These are phyloP conservation scores for Labrus mixtus DNA, from an alignment of 2,113 vertebrate genomes.

Conservation along the genomic window DNA sequence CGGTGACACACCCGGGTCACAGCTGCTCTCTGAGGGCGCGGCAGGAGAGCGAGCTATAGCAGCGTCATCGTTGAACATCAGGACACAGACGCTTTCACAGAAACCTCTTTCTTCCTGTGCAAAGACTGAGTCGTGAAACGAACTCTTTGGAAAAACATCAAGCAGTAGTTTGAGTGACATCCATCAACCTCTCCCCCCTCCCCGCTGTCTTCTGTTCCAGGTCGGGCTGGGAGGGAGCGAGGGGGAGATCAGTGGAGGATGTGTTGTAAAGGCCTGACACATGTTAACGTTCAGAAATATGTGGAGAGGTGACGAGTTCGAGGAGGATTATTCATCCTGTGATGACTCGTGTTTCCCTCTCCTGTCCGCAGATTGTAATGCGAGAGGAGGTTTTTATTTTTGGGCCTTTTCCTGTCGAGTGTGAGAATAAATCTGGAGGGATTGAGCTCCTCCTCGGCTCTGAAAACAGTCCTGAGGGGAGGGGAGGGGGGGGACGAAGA, in stretches of 20 bases:
- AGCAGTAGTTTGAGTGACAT: neutral
- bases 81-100: too few relatives aligned
- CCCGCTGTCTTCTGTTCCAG: conserved; percentile 5
- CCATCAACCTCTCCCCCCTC: neutral
- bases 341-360: too few relatives aligned
- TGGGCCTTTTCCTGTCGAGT: neutral
- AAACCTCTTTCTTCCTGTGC: too few relatives aligned
- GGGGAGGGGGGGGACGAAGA: conserved; percentile 27
- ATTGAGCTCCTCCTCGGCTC: conserved; percentile 10
- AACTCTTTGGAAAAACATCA: too few relatives aligned
- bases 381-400: neutral
- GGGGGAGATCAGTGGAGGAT: conserved; percentile 6
- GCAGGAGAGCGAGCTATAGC: too few relatives aligned
- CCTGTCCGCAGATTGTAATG: neutral
- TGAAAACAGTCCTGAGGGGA: conserved; percentile 10
- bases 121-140: too few relatives aligned
- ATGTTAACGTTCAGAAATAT: conserved; percentile 25
- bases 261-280: conserved; percentile 29
- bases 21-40: too few relatives aligned
- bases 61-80: too few relatives aligned
- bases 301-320: conserved; percentile 18
- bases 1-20: too few relatives aligned
- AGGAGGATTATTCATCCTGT: conserved; percentile 11
- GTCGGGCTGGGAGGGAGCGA: conserved; percentile 3
- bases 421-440: conserved; percentile 36